Percentiles rank a stretch among this genome's conserved stretches.
phyloP scores from a whole-genome alignment of 2,888 invertebrate genomes.

The Agriopis marginaria region DNA sequence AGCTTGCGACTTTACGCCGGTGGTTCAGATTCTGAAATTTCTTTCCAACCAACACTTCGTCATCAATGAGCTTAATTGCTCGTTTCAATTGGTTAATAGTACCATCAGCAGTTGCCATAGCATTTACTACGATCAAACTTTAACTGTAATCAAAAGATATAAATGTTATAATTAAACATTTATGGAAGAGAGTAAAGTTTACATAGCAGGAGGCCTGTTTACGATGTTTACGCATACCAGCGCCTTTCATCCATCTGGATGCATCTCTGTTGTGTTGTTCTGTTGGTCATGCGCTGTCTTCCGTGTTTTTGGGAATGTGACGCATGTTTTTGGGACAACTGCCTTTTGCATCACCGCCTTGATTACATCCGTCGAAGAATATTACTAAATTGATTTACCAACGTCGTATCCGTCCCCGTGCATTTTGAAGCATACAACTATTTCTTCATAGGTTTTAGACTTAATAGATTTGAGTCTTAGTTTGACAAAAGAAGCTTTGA shows the following conservation, averaged over 20 bases:
- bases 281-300: conserved; percentile 33
- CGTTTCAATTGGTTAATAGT: conserved; percentile 14
- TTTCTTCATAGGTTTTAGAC: no score
- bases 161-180: conserved; percentile 35
- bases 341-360: conserved; percentile 1
- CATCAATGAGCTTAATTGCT: no score
- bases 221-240: conserved; percentile 49
- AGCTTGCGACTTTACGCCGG: no score
- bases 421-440: no score
- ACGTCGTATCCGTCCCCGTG: no score
- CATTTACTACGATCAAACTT: conserved; percentile 14
- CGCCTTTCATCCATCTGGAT: conserved; percentile 34
- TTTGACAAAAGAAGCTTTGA: no score
- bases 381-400: no score
- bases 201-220: conserved; percentile 34
- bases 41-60: no score
- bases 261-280: conserved; percentile 41
- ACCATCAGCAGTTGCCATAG: conserved; percentile 7
- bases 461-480: no score
- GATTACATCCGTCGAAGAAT: no score
- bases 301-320: conserved; percentile 38
- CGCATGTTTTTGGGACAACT: conserved; percentile 27
- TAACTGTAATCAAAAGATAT: conserved; percentile 30
- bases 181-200: conserved; percentile 30
- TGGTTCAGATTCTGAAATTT: no score